Evolutionary conservation across 2,888 invertebrate species (phyloP).

Genomic region (Idaea biselata): DNA sequence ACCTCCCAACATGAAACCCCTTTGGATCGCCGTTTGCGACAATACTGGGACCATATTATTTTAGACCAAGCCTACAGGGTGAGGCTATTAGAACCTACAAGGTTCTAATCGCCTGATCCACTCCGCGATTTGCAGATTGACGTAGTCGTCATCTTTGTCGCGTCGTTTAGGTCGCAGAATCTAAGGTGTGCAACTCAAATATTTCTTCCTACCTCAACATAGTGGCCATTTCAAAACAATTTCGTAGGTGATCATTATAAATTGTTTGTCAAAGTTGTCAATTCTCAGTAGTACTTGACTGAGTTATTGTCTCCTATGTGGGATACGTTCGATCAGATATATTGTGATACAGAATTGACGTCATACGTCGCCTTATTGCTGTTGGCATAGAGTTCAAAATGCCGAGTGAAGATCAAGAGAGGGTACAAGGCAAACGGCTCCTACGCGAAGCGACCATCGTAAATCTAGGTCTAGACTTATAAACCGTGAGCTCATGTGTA

Average conservation of each 20-base stretch:
- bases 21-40: too few relatives aligned
- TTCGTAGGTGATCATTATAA: conserved; percentile 41
- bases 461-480: conserved; percentile 53
- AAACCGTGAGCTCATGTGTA: neutral
- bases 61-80: too few relatives aligned
- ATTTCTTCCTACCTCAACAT: neutral
- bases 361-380: neutral
- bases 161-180: too few relatives aligned
- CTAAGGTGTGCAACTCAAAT: neutral
- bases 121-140: too few relatives aligned
- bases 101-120: too few relatives aligned
- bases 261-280: conserved; percentile 57
- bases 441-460: conserved; percentile 67
- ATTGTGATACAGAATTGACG: conserved; percentile 6
- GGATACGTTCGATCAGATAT: conserved; percentile 29
- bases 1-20: too few relatives aligned
- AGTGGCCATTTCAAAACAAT: conserved; percentile 32
- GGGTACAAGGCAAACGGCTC: conserved; percentile 70
- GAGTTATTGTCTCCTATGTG: conserved; percentile 49
- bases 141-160: too few relatives aligned
- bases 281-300: conserved; percentile 44
- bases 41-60: too few relatives aligned
- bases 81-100: too few relatives aligned
- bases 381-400: conserved; percentile 11
- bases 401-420: conserved; percentile 24